These are phyloP conservation scores for Acleris laterana DNA, from an alignment of 2,888 invertebrate genomes.

Conservation along the genomic window DNA sequence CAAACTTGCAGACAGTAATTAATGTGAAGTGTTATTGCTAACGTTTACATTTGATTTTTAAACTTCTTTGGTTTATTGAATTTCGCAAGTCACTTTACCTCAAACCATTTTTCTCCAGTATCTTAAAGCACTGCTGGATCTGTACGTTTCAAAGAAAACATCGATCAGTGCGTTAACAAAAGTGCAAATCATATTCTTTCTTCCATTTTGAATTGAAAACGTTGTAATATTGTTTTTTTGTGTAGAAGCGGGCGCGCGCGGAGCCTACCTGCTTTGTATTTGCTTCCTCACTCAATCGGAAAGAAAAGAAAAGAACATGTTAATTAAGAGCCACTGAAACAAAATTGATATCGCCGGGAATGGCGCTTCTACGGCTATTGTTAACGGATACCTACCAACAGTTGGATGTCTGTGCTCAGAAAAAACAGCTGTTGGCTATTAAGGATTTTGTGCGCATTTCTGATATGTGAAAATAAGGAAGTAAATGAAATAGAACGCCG, in stretches of 20 bases:
- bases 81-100: background rate
- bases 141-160: constrained; percentile 72
- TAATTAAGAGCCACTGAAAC: constrained; percentile 82
- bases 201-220: constrained; percentile 76
- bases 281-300: constrained; percentile 81
- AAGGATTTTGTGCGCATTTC: background rate
- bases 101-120: background rate
- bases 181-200: constrained; percentile 80
- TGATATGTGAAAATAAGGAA: constrained; percentile 37
- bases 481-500: constrained; percentile 50
- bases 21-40: background rate
- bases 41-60: background rate
- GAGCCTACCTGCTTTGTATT: constrained; percentile 75
- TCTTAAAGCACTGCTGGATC: background rate
- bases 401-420: constrained; percentile 49
- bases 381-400: constrained; percentile 69
- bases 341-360: constrained; percentile 79
- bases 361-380: constrained; percentile 70
- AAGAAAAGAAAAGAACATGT: constrained; percentile 83
- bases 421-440: constrained; percentile 6
- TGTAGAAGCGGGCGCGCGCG: constrained; percentile 62
- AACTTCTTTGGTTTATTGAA: background rate
- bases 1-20: too few species aligned
- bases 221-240: constrained; percentile 77
- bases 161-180: constrained; percentile 78